Evolutionary conservation across 2,797 vertebrate species (phyloP), one percentile per base, ranked within the genome.

Genomic region (Pangasius mekongensis): DNA sequence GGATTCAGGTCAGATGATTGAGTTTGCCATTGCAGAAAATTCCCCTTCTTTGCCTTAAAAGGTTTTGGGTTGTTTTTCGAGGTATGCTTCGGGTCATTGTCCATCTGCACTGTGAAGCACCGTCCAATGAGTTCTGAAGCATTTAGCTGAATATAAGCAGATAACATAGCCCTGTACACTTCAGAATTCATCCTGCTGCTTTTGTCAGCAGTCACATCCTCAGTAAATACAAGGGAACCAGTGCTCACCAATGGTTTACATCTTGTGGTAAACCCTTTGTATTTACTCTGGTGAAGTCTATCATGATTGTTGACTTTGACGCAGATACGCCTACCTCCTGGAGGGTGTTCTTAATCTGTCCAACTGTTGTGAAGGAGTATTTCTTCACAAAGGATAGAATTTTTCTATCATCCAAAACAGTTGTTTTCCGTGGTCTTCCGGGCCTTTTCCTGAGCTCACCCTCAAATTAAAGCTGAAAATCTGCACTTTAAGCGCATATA

Each of bases 31-130:
- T 49, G 73, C 73, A 49, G 73, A 49, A n/a, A 76, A 76, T 49
- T n/a, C 43, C 39, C 24, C 13, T 49, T 49, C 24, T 76, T 76
- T 47, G 71, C 30, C 30, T 67, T 67, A 67, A 30, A 67, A 14
- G 66, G n/a, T 67, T 16, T 69, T 7, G 16, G 67, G 69, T 71
- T n/a, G 20, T 10, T 22, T 22, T 24, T 73, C 20, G 5, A 73
- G 78, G 71, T 54, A 83, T 39, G 27, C 54, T 76, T 67, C 4
- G 10, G 64, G 39, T 81, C 54, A 58, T 71, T 74, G 81, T 87
- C 85, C 74, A 87, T 78, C 74, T 88, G 81, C 82, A 69, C 71
- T 83, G 62, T 82, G 67, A 87, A 86, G 88, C 14, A 5, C 3
- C 18, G 0, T 76, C 73, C 73, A n/a, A 52, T 77, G 27, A 6